phyloP scores from a whole-genome alignment of 2,113 vertebrate species.

The Limnothrissa miodon region DNA sequence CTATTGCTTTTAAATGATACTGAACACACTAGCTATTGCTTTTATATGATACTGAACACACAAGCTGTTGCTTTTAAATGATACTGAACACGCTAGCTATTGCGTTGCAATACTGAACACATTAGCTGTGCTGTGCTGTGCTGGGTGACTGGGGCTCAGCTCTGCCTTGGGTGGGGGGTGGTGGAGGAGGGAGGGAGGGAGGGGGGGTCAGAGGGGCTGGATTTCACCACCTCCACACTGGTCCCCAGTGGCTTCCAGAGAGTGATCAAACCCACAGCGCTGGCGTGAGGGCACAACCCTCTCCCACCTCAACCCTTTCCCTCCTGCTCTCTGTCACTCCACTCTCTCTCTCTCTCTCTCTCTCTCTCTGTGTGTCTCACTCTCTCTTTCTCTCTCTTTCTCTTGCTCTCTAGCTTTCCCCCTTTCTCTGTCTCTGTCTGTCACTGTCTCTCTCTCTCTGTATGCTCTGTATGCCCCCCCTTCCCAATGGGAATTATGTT shows the following conservation, averaged over 20 bases:
- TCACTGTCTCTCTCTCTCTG: conserved; percentile 15
- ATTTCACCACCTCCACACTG: conserved; percentile 29
- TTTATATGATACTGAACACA: neutral
- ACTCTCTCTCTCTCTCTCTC: neutral
- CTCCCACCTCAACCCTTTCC: neutral
- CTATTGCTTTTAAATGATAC: conserved; percentile 27
- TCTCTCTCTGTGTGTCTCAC: neutral
- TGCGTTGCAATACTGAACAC: conserved; percentile 22
- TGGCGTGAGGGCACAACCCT: neutral
- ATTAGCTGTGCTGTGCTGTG: neutral
- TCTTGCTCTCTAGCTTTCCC: too few species aligned
- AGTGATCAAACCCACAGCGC: conserved; percentile 45
- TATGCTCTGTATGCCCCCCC: too few species aligned
- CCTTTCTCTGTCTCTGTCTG: neutral
- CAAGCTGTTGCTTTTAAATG: neutral
- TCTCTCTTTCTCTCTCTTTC: neutral
- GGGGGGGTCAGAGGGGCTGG: conserved; percentile 28
- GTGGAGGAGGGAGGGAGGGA: neutral
- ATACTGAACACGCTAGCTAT: neutral
- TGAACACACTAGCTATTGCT: conserved; percentile 17
- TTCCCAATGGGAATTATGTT: too few species aligned
- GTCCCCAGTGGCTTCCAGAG: conserved; percentile 6
- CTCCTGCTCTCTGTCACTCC: neutral
- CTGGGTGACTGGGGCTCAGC: conserved; percentile 9
- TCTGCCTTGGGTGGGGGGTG: conserved; percentile 16